Conservation (phyloP, 2,113 vertebrate species). For the Sorex fumeus region DNA sequence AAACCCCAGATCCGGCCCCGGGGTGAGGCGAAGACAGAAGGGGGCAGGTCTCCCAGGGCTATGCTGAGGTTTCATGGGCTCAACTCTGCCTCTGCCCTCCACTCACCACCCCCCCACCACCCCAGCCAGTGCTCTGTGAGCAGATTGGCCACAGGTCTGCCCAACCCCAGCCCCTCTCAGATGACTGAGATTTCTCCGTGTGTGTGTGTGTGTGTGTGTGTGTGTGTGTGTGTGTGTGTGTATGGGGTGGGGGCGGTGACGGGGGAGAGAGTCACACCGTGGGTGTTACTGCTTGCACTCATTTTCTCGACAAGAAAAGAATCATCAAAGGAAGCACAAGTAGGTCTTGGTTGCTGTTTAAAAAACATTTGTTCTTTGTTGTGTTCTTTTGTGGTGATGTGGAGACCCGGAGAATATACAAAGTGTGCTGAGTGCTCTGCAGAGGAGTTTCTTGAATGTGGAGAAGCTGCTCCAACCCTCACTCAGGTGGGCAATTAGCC, state of each 20-base stretch:
- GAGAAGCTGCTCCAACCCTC: background rate
- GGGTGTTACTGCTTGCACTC: background rate
- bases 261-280: fast-evolving
- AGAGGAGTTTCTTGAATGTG: too few relatives aligned
- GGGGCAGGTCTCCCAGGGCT: background rate
- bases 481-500: background rate
- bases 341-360: background rate
- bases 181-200: background rate
- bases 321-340: background rate
- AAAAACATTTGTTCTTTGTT: background rate
- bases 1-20: fast-evolving
- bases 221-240: too few relatives aligned
- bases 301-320: background rate
- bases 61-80: background rate
- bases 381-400: background rate
- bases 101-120: too few relatives aligned
- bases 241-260: too few relatives aligned
- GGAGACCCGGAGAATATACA: slow-evolving; percentile 10
- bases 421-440: too few relatives aligned
- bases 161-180: background rate
- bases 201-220: too few relatives aligned
- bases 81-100: background rate
- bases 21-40: background rate
- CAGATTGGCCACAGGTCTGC: background rate
- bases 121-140: background rate